These are phyloP conservation scores for Scaptomyza reducta DNA, from an alignment of 2,888 invertebrate species.

Conservation along the genomic window DNA sequence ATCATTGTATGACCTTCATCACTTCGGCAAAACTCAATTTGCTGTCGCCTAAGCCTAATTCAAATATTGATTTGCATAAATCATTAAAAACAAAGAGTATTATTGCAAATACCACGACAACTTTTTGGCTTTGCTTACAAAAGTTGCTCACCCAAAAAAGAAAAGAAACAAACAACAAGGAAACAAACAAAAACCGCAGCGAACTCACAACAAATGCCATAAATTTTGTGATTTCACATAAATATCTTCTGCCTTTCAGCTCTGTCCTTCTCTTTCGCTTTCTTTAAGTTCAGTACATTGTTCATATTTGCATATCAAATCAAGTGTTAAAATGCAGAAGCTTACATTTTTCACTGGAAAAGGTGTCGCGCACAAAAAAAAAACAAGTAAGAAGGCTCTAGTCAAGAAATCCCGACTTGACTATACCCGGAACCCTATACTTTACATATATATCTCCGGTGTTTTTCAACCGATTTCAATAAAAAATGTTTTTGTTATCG, in stretches of 20 bases:
- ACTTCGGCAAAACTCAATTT: background rate
- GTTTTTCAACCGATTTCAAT: too few species aligned
- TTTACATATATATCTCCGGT: too few species aligned
- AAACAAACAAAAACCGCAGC: conserved; percentile 2
- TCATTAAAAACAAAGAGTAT: conserved; percentile 26
- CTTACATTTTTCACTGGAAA: conserved; percentile 38
- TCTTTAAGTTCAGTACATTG: conserved; percentile 39
- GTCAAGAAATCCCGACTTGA: too few species aligned
- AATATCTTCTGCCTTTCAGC: conserved; percentile 31
- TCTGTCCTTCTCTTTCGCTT: background rate
- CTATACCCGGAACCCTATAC: too few species aligned
- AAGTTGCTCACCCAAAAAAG: conserved; percentile 30
- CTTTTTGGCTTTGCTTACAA: conserved; percentile 42
- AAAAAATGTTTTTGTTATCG: too few species aligned
- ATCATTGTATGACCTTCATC: background rate
- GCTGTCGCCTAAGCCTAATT: background rate
- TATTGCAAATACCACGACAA: conserved; percentile 19
- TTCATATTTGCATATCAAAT: conserved; percentile 76
- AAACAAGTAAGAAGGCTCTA: background rate
- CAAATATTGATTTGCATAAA: background rate
- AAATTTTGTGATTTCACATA: conserved; percentile 71
- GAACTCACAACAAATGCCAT: conserved; percentile 59
- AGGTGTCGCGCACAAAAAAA: background rate
- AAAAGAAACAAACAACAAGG: background rate
- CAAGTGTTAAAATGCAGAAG: conserved; percentile 73